Base-by-base conservation (phyloP, 2,797 vertebrate genomes). In the Percopsis omiscomaycus region DNA sequence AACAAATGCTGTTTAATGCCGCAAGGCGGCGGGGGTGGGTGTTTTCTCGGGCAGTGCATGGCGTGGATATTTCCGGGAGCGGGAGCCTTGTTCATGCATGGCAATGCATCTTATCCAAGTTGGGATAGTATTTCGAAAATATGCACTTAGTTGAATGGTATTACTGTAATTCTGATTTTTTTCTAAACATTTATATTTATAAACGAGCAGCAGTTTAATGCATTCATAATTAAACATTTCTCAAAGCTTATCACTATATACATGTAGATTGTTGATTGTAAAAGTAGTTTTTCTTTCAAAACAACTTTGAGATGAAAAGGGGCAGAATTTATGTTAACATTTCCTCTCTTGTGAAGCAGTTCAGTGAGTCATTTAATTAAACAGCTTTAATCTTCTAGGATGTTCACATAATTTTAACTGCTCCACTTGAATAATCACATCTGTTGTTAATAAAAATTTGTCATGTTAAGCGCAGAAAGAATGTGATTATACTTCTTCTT, bases 351-450 rank as follows among this genome's bases (percentile, higher is more conserved):
- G 55, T 49, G 51, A n/a, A 68, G 75, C 64, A 74, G 69, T 74
- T 81, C 74, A 76, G 53, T 74, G 74, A 52, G 69, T 80, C 71
- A 78, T 75, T 82, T 78, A 82, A 80, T 84, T 72, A 72, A 78
- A 76, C 60, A 65, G 67, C 63, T 59, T 59, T 61, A 57, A 59
- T 61, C 55, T 75, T 81, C 69, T 55, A 56, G 66, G 71, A 56
- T 55, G 11, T 73, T 81, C 65, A 50, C 64, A 79, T 70, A 68
- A 78, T 79, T 75, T 65, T 46, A 51, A 48, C 16, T 5, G 13
- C 60, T 70, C 61, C 67, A 71, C 66, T 80, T 80, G 73, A 70
- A 71, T 75, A 70, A 67, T 66, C 71, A 59, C 69, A 79, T 64
- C 63, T 71, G 61, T 68, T 69, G 61, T 70, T 57, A 71, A 79